Base-by-base conservation (phyloP, 2,888 invertebrate genomes). In the Ophonus ardosiacus region DNA sequence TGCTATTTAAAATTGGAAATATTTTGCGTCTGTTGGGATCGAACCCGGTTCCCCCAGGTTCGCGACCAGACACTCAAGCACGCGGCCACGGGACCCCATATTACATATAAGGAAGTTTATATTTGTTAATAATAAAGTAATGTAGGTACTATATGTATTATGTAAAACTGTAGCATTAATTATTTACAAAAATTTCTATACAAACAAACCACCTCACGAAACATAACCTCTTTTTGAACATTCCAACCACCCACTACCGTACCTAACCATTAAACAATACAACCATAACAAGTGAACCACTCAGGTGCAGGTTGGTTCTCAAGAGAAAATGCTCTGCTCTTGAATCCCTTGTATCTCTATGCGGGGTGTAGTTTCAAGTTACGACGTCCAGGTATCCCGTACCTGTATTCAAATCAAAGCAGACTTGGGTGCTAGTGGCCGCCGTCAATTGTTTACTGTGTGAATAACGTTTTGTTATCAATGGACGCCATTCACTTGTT, bases 401-500 rank as follows among this genome's bases (percentile, higher is more conserved):
- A 68, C 6, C n/a, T 6, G 7, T 74, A 74, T 74, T 74, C 71
- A 74, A 74, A 74, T 74, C 71, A 74, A 74, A 74, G 71, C 71
- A 74, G 71, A 18, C 43, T 18, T 74, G 68, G 68, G 68, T 13
- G 40, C 65, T 15, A 76, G 18, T 24, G 56, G 78, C 31, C 78
- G 13, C 24, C 76, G 57, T 3, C 43, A 24, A 78, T 78, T 78
- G 57, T 56, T 78, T 78, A 57, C 8, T 81, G 81, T 83, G 76
- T 83, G 83, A 83, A 83, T 83, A 74, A 63, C 24, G 65, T 88
- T 88, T 89, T 90, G 89, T 90, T 88, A 89, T 89, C 89, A 88
- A 89, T 89, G 89, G 88, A 88, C 88, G 87, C 89, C 89, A 89
- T 89, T 89, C 89, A 89, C 88, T 89, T 89, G 88, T 88, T 88